These are phyloP conservation scores for Coecobrya sp. DNA, from an alignment of 2,888 invertebrate genomes.

Conservation along the genomic window DNA sequence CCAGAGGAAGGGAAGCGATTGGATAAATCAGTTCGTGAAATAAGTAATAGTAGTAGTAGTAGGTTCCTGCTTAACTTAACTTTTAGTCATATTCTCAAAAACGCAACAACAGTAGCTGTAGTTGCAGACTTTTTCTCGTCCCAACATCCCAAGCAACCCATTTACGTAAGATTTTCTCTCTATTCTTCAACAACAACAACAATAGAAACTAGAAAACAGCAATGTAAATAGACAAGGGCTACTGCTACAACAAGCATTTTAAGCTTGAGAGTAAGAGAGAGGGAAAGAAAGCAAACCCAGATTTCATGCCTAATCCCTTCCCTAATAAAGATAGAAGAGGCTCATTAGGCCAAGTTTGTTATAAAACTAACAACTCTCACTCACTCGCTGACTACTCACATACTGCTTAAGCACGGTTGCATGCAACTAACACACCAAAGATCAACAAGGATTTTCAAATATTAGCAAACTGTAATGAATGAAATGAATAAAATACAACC, in stretches of 20 bases:
- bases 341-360: slow-evolving; percentile 81
- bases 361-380: slow-evolving; percentile 71
- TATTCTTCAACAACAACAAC: slow-evolving; percentile 33
- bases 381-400: neutral
- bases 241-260: neutral
- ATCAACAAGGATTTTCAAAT: slow-evolving; percentile 74
- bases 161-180: slow-evolving; percentile 66
- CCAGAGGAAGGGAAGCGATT: neutral
- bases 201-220: slow-evolving; percentile 20
- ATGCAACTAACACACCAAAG: slow-evolving; percentile 17
- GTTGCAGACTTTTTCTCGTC: slow-evolving; percentile 10
- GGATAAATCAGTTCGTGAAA: slow-evolving; percentile 19
- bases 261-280: neutral
- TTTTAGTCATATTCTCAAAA: neutral
- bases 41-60: neutral
- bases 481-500: slow-evolving; percentile 16
- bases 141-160: slow-evolving; percentile 67
- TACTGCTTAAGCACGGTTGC: neutral
- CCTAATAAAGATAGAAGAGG: slow-evolving; percentile 83
- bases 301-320: slow-evolving; percentile 78
- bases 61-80: neutral
- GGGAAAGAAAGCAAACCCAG: slow-evolving; percentile 57
- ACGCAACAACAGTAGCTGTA: neutral
- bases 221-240: neutral
- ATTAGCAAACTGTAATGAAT: slow-evolving; percentile 63